A percentile compares a stretch with the other conserved stretches of the same genome.
phyloP scores from a whole-genome alignment of 2,888 invertebrate genomes.

The Gasteruption jaculator region DNA sequence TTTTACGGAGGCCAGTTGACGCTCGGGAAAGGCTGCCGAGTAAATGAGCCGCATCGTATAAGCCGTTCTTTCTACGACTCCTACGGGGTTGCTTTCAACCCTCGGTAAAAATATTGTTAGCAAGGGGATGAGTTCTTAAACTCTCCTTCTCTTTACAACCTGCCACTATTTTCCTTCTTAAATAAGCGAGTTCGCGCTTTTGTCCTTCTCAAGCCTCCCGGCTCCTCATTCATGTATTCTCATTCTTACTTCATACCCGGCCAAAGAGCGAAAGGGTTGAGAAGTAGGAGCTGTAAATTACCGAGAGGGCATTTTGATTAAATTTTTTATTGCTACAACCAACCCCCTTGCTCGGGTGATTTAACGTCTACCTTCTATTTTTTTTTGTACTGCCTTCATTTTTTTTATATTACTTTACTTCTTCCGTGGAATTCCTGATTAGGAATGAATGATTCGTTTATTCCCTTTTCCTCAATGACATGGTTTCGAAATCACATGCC shows the following conservation, averaged over 20 bases:
- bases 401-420: too few species aligned
- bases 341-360: conserved; percentile 32
- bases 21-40: conserved; percentile 29
- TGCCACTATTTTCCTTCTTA: conserved; percentile 17
- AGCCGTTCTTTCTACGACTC: conserved; percentile 34
- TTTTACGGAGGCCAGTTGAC: conserved; percentile 37
- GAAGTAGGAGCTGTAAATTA: conserved; percentile 45
- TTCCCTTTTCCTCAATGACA: too few species aligned
- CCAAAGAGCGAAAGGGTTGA: conserved; percentile 32
- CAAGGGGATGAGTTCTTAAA: conserved; percentile 1
- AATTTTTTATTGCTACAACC: conserved; percentile 49
- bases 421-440: conserved; percentile 11
- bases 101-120: too few species aligned
- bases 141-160: conserved; percentile 7
- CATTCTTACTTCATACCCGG: conserved; percentile 7
- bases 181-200: conserved; percentile 19
- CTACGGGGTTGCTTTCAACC: conserved; percentile 26
- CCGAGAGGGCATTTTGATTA: conserved; percentile 51
- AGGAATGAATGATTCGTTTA: too few species aligned
- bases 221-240: conserved; percentile 13
- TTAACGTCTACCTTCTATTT: too few species aligned
- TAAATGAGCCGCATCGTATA: conserved; percentile 35
- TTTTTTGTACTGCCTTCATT: too few species aligned
- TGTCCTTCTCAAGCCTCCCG: conserved; percentile 12
- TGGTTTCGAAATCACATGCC: too few species aligned